A percentile compares a stretch with the other conserved stretches of the same genome.
Evolutionary conservation across 2,113 vertebrate genomes (phyloP).

Genomic region (Calyptommatus sinebrachiatus): DNA sequence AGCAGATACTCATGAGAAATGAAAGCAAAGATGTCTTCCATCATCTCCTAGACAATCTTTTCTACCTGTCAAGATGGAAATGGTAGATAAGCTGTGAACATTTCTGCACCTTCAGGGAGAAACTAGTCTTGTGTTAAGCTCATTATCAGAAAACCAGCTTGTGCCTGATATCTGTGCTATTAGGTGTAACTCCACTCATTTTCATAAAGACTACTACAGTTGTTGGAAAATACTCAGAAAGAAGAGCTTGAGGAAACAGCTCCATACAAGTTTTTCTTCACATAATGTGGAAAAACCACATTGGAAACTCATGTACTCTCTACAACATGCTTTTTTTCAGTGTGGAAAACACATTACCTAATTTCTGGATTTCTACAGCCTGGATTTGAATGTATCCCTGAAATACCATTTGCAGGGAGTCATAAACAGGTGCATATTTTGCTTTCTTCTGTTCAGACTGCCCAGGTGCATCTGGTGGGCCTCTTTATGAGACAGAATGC

Average conservation of each 20-base stretch:
- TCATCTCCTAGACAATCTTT: neutral
- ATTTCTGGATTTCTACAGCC: too few relatives aligned
- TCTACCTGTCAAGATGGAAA: conserved; percentile 17
- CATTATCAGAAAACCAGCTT: neutral
- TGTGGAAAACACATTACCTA: too few relatives aligned
- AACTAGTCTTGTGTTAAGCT: neutral
- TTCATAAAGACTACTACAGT: neutral
- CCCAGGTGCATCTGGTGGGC: too few relatives aligned
- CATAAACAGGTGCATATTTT: too few relatives aligned
- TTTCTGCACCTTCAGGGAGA: neutral
- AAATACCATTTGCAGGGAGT: too few relatives aligned
- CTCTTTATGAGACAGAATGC: too few relatives aligned
- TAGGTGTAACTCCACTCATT: neutral
- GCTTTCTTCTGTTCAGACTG: too few relatives aligned
- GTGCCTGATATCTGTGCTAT: neutral
- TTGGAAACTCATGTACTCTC: too few relatives aligned
- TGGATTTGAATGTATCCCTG: too few relatives aligned
- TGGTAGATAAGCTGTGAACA: neutral
- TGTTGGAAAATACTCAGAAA: neutral
- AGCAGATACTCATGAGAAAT: neutral
- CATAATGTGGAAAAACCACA: too few relatives aligned
- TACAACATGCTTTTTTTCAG: too few relatives aligned
- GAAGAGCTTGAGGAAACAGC: neutral
- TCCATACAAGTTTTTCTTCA: neutral
- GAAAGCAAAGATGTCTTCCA: conserved; percentile 15